These are phyloP conservation scores for Nothoprocta perdicaria DNA, from an alignment of 2,113 vertebrate species.

Conservation along the genomic window DNA sequence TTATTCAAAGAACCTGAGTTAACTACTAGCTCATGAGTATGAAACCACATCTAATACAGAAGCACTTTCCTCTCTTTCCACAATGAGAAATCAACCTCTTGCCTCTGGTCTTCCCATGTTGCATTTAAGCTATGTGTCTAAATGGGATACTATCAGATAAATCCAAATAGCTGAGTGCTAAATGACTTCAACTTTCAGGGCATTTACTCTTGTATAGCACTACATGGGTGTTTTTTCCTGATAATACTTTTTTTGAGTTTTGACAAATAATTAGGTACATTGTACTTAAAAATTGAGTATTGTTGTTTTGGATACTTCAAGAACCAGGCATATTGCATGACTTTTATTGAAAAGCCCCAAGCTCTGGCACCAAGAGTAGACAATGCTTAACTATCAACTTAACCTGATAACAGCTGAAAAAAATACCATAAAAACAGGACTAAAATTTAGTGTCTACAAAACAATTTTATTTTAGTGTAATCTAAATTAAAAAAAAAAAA, in stretches of 20 bases:
- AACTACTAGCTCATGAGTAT: neutral
- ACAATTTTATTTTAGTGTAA: conserved; percentile 83
- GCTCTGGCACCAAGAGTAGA: neutral
- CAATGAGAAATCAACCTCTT: neutral
- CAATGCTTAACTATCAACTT: conserved; percentile 31
- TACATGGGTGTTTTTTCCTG: neutral
- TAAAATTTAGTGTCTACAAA: conserved; percentile 86
- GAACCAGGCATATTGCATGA: neutral
- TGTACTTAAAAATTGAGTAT: neutral
- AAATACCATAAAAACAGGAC: conserved; percentile 84
- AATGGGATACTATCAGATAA: neutral
- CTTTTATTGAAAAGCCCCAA: neutral
- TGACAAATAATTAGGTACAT: neutral
- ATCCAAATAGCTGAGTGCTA: neutral
- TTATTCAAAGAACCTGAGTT: neutral
- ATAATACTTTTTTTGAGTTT: neutral
- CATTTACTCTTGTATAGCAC: neutral
- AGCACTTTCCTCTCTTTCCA: neutral
- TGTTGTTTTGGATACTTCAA: neutral
- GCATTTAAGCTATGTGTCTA: neutral
- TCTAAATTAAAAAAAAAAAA: conserved; percentile 67
- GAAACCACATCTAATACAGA: neutral
- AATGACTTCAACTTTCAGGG: neutral
- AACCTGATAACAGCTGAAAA: conserved; percentile 71
- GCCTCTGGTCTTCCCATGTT: neutral